These are phyloP conservation scores for Forpus xanthops DNA, from an alignment of 2,797 vertebrate species.

Conservation along the genomic window DNA sequence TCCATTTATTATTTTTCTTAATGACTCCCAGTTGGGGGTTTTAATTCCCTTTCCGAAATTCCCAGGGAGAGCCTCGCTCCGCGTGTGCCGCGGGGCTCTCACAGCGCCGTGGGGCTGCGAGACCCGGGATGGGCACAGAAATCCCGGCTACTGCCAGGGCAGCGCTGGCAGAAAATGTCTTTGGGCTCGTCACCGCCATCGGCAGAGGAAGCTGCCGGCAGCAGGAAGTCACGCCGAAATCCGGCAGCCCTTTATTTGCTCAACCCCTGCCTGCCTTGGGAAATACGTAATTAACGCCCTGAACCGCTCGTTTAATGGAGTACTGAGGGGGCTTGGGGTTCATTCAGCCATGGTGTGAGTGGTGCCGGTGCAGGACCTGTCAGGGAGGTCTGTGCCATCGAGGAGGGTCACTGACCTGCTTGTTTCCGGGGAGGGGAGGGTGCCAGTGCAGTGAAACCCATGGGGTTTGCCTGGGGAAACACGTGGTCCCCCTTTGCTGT, in stretches of 20 bases:
- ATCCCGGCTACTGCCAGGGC: not conserved
- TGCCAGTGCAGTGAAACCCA: not conserved
- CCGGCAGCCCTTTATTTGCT: slow-evolving; percentile 61
- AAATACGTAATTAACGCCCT: slow-evolving; percentile 10
- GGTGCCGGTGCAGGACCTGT: accelerated
- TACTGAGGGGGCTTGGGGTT: not conserved
- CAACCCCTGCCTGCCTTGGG: slow-evolving; percentile 45
- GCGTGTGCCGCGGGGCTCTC: not conserved
- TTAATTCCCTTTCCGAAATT: not conserved
- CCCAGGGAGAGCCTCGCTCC: not conserved
- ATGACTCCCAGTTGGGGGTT: not conserved
- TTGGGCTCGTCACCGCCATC: not conserved
- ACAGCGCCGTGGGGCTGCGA: accelerated
- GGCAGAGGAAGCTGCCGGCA: slow-evolving; percentile 50
- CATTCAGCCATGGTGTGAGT: not conserved
- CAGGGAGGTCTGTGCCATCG: accelerated
- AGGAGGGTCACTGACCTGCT: accelerated
- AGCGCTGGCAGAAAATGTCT: slow-evolving; percentile 34
- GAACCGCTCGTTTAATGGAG: not conserved
- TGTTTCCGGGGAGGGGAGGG: not conserved
- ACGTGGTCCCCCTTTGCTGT: accelerated
- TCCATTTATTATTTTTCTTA: not conserved
- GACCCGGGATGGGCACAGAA: not conserved
- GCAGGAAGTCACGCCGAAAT: slow-evolving; percentile 64
- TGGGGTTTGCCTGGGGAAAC: not conserved